Evolutionary conservation across 1,140 invertebrate species (phyloP).

Genomic region (Drosophila arawakana): DNA sequence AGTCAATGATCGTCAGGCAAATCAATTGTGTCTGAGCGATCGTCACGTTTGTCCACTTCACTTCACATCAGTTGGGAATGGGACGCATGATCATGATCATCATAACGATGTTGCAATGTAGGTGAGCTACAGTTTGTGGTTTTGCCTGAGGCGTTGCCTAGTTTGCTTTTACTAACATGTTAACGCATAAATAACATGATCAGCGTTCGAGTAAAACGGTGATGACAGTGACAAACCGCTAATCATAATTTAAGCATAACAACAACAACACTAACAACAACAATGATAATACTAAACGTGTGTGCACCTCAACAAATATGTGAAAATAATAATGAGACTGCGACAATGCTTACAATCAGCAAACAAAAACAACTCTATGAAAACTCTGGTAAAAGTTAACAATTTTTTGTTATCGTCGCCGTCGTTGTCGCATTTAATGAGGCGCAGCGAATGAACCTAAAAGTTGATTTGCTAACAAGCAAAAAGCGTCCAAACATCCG

Average conservation of each 20-base stretch:
- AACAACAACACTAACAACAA: conserved; percentile 52
- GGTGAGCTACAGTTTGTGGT: conserved; percentile 7
- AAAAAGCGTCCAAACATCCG: conserved; percentile 25
- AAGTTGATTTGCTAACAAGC: conserved; percentile 35
- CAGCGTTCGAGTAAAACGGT: conserved; percentile 20
- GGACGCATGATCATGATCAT: conserved; percentile 29
- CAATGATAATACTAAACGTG: conserved; percentile 65
- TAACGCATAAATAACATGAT: conserved; percentile 60
- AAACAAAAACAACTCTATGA: conserved; percentile 23
- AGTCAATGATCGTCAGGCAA: conserved; percentile 34
- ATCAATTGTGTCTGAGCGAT: conserved; percentile 64
- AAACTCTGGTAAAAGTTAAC: conserved; percentile 42
- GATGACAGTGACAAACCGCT: conserved; percentile 75
- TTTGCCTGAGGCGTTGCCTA: conserved; percentile 28
- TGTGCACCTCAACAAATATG: conserved; percentile 69
- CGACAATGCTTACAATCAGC: conserved; percentile 13
- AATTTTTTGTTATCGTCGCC: conserved; percentile 22
- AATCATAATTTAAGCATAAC: conserved; percentile 76
- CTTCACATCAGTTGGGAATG: conserved; percentile 49
- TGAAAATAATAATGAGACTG: conserved; percentile 69
- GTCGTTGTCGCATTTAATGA: conserved; percentile 64
- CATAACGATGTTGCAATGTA: conserved; percentile 21
- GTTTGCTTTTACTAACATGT: conserved; percentile 51
- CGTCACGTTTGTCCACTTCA: conserved; percentile 69
- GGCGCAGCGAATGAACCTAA: conserved; percentile 49